A percentile compares a stretch with the other conserved stretches of the same genome.
Evolutionary conservation across 2,888 invertebrate species (phyloP).

Genomic region (Polymixis flavicincta): DNA sequence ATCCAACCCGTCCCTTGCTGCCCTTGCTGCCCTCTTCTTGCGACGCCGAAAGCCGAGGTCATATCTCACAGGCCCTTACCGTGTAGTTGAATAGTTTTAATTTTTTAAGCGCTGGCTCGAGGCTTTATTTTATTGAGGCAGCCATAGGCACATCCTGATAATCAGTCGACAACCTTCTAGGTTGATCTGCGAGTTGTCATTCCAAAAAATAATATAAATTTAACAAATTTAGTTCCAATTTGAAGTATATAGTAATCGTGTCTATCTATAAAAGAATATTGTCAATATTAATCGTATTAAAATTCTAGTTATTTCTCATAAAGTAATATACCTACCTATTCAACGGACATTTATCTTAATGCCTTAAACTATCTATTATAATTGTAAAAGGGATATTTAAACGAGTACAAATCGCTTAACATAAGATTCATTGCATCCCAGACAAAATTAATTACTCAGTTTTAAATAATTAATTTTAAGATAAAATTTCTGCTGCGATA

Average conservation of each 20-base stretch:
- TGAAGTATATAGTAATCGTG: background rate
- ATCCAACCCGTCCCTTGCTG: too few species aligned
- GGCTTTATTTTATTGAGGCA: too few species aligned
- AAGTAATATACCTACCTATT: background rate
- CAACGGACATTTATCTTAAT: background rate
- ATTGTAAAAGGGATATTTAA: background rate
- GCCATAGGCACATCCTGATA: too few species aligned
- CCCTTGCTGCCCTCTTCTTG: too few species aligned
- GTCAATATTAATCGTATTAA: background rate
- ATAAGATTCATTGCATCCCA: background rate
- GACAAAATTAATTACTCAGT: background rate
- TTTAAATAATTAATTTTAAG: slow-evolving; percentile 12
- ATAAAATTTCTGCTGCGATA: background rate
- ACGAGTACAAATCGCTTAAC: background rate
- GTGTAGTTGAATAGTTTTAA: too few species aligned
- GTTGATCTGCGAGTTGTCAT: too few species aligned
- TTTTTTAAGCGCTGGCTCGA: too few species aligned
- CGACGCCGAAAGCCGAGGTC: too few species aligned
- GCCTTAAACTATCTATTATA: too few species aligned
- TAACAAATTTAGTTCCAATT: too few species aligned
- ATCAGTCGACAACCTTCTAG: too few species aligned
- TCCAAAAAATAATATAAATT: background rate
- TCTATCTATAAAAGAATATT: background rate
- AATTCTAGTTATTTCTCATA: background rate
- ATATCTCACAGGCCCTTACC: too few species aligned